Evolutionary conservation across 2,888 invertebrate genomes (phyloP).

Genomic region (Pachymerium ferrugineum): DNA sequence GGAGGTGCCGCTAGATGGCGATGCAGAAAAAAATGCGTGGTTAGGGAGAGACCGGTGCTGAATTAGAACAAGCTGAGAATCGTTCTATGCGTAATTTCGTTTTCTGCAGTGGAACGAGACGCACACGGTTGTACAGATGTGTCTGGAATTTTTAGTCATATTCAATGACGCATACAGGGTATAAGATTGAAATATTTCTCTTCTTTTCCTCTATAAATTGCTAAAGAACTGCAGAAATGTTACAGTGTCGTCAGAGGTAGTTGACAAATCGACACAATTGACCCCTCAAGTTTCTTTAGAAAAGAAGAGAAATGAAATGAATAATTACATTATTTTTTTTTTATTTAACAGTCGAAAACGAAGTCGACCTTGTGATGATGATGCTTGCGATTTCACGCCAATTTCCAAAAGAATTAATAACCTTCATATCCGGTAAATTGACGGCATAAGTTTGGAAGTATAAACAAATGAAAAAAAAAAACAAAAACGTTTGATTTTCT

Average conservation of each 20-base stretch:
- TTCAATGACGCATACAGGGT: not conserved
- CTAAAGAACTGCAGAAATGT: not conserved
- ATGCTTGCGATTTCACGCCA: conserved; percentile 73
- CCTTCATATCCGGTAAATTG: conserved; percentile 55
- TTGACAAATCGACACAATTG: not conserved
- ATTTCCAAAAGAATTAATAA: conserved; percentile 85
- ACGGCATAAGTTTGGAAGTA: not conserved
- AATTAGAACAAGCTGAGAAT: too few relatives aligned
- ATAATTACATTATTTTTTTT: not conserved
- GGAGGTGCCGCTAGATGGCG: too few relatives aligned
- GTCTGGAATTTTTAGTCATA: too few relatives aligned
- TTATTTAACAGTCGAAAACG: conserved; percentile 34
- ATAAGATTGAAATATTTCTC: not conserved
- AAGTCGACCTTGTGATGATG: conserved; percentile 52
- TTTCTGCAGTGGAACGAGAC: not conserved
- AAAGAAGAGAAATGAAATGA: not conserved
- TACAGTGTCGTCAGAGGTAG: not conserved
- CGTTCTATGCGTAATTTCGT: not conserved
- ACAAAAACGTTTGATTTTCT: too few relatives aligned
- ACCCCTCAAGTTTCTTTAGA: not conserved
- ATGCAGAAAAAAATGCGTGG: too few relatives aligned
- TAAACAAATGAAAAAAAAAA: not conserved
- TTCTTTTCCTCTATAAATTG: not conserved
- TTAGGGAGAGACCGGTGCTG: too few relatives aligned
- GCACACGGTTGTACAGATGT: not conserved